Evolutionary conservation across 2,888 invertebrate genomes (phyloP).

Genomic region (Drosophila pegasa): DNA sequence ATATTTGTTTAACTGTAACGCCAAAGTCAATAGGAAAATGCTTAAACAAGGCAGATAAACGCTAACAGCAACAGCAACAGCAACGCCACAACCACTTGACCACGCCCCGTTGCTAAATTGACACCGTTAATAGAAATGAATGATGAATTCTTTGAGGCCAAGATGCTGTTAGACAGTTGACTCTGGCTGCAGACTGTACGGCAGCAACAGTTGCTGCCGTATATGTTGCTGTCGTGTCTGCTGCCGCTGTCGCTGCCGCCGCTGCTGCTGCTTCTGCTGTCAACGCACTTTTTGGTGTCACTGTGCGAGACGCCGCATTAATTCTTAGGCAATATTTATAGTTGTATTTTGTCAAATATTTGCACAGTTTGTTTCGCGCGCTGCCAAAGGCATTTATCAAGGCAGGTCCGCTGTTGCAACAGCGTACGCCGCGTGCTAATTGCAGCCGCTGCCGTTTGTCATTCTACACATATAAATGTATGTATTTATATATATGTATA

Average conservation of each 20-base stretch:
- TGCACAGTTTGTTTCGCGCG: slow-evolving; percentile 77
- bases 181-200: slow-evolving; percentile 4
- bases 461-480: slow-evolving; percentile 35
- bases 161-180: slow-evolving; percentile 32
- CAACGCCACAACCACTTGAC: slow-evolving; percentile 42
- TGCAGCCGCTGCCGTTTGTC: slow-evolving; percentile 75
- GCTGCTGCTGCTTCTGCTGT: slow-evolving; percentile 40
- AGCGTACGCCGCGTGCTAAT: slow-evolving; percentile 61
- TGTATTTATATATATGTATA: slow-evolving; percentile 1
- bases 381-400: slow-evolving; percentile 79
- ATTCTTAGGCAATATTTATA: slow-evolving; percentile 82
- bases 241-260: slow-evolving; percentile 45
- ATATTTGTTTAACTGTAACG: slow-evolving; percentile 75
- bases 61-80: slow-evolving; percentile 26
- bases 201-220: slow-evolving; percentile 51
- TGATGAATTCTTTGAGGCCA: slow-evolving; percentile 52
- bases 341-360: slow-evolving; percentile 81
- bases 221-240: slow-evolving; percentile 34
- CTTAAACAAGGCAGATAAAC: slow-evolving; percentile 64
- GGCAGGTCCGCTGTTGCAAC: slow-evolving; percentile 48
- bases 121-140: slow-evolving; percentile 68
- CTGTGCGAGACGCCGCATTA: slow-evolving; percentile 71
- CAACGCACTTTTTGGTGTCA: slow-evolving; percentile 80
- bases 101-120: slow-evolving; percentile 68
- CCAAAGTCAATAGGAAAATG: slow-evolving; percentile 71